Evolutionary conservation across 1,140 invertebrate genomes (phyloP), one percentile per base, ranked within the genome.

Genomic region (Calephelis nemesis): DNA sequence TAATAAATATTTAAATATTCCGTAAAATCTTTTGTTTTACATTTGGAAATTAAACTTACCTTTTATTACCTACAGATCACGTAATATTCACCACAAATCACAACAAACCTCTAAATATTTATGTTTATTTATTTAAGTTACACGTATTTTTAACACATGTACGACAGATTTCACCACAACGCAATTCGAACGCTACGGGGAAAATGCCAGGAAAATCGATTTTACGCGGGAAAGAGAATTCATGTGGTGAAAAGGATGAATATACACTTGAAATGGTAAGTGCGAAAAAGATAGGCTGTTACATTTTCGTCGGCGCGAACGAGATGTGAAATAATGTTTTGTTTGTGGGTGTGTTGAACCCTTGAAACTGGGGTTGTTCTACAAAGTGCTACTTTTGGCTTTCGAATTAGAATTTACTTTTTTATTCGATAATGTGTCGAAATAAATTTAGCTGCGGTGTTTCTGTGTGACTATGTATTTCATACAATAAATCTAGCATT

Each of bases 271-370:
- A 19, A 62, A 9, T 64, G 11, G 4, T 8, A 7, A 40, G 30
- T 12, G 63, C 9, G 19, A 69, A 65, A 74, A 63, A 62, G 73
- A 67, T 71, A 64, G 62, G 45, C 7, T n/a, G 50, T 9, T 58
- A 39, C 54, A 45, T 67, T 50, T 68, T 66, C 49, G 9, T 54
- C 54, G 40, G 50, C 49, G 64, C 64, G 49, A 65, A 54, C 50
- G 64, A 65, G 64, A 64, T 52, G 54, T 62, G 64, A 64, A 52
- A 47, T 73, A 71, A 58, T 71, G 66, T 67, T 74, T 72, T 72
- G 69, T 75, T 75, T 69, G 73, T 66, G 65, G 67, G 76, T 77
- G 74, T 74, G 78, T 83, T 72, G 76, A 76, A 81, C 77, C 75
- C 76, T 74, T 65, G 47, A 70, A 76, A 81, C 77, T 68, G 74